Evolutionary conservation across 2,797 vertebrate species (phyloP), one percentile per base, ranked within the genome.

Genomic region (Hipposideros larvatus): DNA sequence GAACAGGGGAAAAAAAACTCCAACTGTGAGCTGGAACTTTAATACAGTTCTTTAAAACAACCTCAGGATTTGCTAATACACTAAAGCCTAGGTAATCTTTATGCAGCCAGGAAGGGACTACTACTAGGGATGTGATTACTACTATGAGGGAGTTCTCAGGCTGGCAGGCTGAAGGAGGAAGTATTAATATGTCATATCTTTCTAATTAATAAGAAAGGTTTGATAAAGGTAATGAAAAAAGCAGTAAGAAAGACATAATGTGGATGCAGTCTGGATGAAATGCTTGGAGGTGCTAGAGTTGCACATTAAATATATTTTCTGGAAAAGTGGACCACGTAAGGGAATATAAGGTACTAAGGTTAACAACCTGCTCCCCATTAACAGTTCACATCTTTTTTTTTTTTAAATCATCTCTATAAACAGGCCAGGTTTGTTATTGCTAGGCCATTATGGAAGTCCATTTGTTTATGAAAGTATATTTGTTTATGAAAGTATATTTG

Each of bases 1-100:
- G 85, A 37, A 37, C 19, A 84, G 10, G 85, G 19, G 37, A 59
- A 15, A 31, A 77, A 84, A 87, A 94, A 82, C 24, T 59, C 65
- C 80, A 90, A 70, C 59, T 74, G 28, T 79, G 53, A 90, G 85
- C 24, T 68, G 28, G 90, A 89, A 94, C 75, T 95, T 97, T 46
- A 79, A 79, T 77, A 88, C 31, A 28, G 16, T 66, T 31, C 77
- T 96, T 80, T 55, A 92, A 96, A 96, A 90, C n/a, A 11, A 63
- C 34, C 80, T 84, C 61, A 91, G 78, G 73, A 88, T 95, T 31
- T 82, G 84, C 21, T 34, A 92, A 85, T 43, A 63, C 28, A 31
- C 70, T 57, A 86, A 93, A 71, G 80, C 66, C 41, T 24, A 78
- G 24, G 70, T 53, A 78, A 95, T 84, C 79, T 68, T 48, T 31